Base-by-base conservation (phyloP, 2,113 vertebrate genomes). In the Ptyas mucosa region DNA sequence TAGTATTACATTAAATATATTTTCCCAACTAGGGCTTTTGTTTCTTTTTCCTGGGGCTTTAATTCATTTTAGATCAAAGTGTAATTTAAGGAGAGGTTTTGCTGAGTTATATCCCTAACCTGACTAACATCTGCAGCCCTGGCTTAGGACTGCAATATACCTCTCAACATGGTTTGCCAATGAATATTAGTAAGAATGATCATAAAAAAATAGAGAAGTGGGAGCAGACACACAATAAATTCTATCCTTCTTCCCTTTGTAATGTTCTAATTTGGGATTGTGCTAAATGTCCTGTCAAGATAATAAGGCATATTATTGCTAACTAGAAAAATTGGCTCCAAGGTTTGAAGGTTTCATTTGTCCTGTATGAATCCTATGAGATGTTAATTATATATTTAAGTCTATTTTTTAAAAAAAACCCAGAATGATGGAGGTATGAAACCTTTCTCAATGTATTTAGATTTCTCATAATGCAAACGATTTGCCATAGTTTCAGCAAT, bases 401-500 rank as follows among this genome's bases (percentile, higher is more conserved):
- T 90, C 57, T 93, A 55, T 39, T 94, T 46, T 46, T 46, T 49
- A 81, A 57, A 93, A 75, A 89, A 91, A 92, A 0, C 0, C 0
- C 8, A 91, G 26, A 90, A 2, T 89, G 61, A 95, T 14, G 46
- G 4, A 87, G 94, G 3, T 53, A 12, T 92, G 52, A 51, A 94
- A 39, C 26, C 14, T 93, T 97, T 94, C 75, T 93, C 46, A 53
- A 29, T 92, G 95, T 94, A 96, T 93, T 91, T 94, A 89, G 91
- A 93, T 95, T 91, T n/a, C 93, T 90, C 53, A 81, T 94, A 93
- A 94, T 95, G 90, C 55, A 92, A 93, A 81, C 10, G 69, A n/a
- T 94, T 95, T 95, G 29, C 94, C 88, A 95, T 69, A 94, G 61
- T 26, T 94, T 64, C 5, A 95, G 89, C 91, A 93, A 91, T 95